These are phyloP conservation scores for Megathymus violae DNA, from an alignment of 1,140 invertebrate species.

Conservation along the genomic window DNA sequence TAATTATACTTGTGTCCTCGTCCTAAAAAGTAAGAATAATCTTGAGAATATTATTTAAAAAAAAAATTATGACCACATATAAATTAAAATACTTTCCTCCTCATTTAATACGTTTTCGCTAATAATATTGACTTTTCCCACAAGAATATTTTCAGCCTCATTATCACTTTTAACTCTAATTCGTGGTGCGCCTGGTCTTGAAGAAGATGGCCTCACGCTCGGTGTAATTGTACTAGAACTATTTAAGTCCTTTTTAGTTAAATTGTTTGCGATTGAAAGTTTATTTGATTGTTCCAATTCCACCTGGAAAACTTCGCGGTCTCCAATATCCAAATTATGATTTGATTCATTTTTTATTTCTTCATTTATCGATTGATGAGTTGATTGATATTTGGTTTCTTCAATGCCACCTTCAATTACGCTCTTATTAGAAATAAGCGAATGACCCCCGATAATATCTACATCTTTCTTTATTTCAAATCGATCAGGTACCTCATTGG, in stretches of 20 bases:
- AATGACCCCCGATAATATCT: not conserved
- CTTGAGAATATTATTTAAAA: not conserved
- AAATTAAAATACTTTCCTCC: constrained; percentile 54
- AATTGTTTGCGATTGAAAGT: not conserved
- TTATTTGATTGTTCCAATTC: constrained; percentile 10
- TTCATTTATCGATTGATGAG: not conserved
- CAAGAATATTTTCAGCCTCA: constrained; percentile 82
- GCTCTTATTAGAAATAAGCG: not conserved
- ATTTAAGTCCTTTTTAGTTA: constrained; percentile 10
- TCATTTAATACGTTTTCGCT: constrained; percentile 86
- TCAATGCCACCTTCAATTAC: not conserved
- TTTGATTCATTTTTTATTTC: not conserved
- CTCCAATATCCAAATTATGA: constrained; percentile 6
- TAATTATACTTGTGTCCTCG: constrained; percentile 84
- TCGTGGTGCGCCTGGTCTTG: constrained; percentile 90
- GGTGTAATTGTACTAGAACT: constrained; percentile 76
- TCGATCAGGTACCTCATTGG: not conserved
- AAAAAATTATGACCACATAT: not conserved
- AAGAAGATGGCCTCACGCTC: constrained; percentile 89
- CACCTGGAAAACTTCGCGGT: constrained; percentile 9
- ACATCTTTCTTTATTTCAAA: not conserved
- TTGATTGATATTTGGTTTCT: not conserved
- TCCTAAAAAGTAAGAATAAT: constrained; percentile 65
- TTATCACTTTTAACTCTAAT: constrained; percentile 83
- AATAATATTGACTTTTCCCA: constrained; percentile 88